phyloP scores from a whole-genome alignment of 2,797 vertebrate species.

The Dipus sagitta region DNA sequence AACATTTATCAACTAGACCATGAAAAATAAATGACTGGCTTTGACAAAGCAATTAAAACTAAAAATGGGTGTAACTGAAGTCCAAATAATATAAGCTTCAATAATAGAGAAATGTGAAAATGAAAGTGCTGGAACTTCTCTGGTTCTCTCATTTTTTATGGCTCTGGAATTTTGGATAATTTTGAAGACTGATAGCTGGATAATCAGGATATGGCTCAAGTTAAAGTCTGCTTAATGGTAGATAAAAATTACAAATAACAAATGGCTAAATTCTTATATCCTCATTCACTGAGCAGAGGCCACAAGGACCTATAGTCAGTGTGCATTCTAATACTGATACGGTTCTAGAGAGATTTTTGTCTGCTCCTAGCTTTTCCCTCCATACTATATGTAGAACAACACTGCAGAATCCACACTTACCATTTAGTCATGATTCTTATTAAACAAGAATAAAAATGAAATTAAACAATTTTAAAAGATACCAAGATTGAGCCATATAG shows the following conservation, averaged over 20 bases:
- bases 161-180: neutral
- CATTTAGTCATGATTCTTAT: slow-evolving; percentile 69
- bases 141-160: neutral
- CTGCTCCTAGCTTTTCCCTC: slow-evolving; percentile 56
- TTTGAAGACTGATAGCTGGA: neutral
- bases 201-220: neutral
- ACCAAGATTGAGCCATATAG: neutral
- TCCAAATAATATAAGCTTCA: slow-evolving; percentile 49
- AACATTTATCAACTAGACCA: slow-evolving; percentile 69
- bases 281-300: neutral
- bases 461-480: slow-evolving; percentile 14
- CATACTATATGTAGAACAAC: slow-evolving; percentile 78
- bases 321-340: neutral
- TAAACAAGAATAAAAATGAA: slow-evolving; percentile 64
- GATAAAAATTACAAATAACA: neutral
- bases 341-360: neutral
- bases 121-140: neutral
- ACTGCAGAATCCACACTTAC: slow-evolving; percentile 54
- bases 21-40: slow-evolving; percentile 67
- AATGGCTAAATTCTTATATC: neutral
- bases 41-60: slow-evolving; percentile 76
- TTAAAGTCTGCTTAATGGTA: neutral
- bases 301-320: accelerated
- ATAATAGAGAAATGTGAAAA: slow-evolving; percentile 9
- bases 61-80: slow-evolving; percentile 69